Conservation (phyloP, 2,113 vertebrate genomes). For the Gracilinanus agilis region DNA sequence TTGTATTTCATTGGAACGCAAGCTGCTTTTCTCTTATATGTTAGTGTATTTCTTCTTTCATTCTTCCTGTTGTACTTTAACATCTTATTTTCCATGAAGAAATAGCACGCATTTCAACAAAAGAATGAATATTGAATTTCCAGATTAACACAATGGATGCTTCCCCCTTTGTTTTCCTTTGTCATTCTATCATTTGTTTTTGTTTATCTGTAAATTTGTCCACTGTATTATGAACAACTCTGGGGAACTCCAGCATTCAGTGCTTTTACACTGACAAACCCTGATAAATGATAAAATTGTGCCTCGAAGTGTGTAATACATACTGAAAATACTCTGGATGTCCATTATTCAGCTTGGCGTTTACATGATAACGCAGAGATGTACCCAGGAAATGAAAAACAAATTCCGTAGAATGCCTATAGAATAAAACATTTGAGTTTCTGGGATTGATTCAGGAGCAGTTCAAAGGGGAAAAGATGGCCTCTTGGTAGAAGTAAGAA, state of each 20-base stretch:
- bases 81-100: too few relatives aligned
- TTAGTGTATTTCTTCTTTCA: background rate
- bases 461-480: slow-evolving; percentile 48
- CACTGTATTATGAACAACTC: slow-evolving; percentile 73
- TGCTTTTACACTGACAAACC: slow-evolving; percentile 63
- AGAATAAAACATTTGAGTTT: slow-evolving; percentile 64
- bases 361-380: slow-evolving; percentile 81
- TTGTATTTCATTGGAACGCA: background rate
- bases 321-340: slow-evolving; percentile 79
- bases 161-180: slow-evolving; percentile 75
- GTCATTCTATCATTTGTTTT: slow-evolving; percentile 78
- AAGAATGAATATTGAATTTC: slow-evolving; percentile 68
- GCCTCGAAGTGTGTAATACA: slow-evolving; percentile 65
- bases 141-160: slow-evolving; percentile 67
- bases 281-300: slow-evolving; percentile 76
- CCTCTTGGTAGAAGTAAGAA: slow-evolving; percentile 40
- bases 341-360: slow-evolving; percentile 77
- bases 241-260: slow-evolving; percentile 77
- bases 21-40: background rate
- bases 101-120: slow-evolving; percentile 49
- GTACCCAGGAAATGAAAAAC: slow-evolving; percentile 72
- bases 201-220: slow-evolving; percentile 70
- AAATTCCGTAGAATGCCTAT: slow-evolving; percentile 63
- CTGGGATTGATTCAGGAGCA: slow-evolving; percentile 60
- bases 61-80: background rate